Base-by-base conservation (phyloP, 2,888 invertebrate species). In the Ornithoptera priamus region DNA sequence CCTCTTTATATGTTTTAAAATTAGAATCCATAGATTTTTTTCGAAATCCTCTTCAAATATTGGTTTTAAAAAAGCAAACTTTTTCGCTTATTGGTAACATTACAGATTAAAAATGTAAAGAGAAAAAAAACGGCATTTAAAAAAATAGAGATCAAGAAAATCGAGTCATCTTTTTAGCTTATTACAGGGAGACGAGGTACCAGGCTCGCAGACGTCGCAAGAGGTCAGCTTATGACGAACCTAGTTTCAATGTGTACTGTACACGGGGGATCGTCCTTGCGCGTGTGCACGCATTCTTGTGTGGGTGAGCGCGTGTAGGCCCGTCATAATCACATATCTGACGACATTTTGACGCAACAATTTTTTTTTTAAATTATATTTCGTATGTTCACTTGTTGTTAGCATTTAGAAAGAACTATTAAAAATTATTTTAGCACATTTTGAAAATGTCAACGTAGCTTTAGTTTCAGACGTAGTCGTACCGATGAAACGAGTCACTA, bases 161-260 rank as follows among this genome's bases (percentile, higher is more conserved):
- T 86, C 88, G 85, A 88, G 88, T 89, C 89, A 90, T 90, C 90
- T 90, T 88, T 42, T 46, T 88, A 89, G 90, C 92, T 92, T 92
- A 91, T 92, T 92, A 92, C 90, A 87, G 85, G 85, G 88, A 90
- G 88, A 81, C 85, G 82, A 78, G 80, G 85, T 90, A 92, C 91
- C 82, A 92, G 92, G 91, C 86, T 80, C 78, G 78, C 88, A 90
- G 85, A 87, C 82, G 85, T 80, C 78, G 82, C 79, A 80, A 85
- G 89, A 89, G 85, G 83, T 81, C 78, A 78, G 81, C 81, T 82
- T 84, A 83, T 91, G 89, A 90, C 89, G 89, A 87, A 83, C 81
- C 80, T 75, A 80, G 80, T 81, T 80, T 85, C 83, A 81, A 82
- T 86, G 85, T 84, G 75, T 75, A 74, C 72, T 77, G 75, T 76